phyloP scores from a whole-genome alignment of 2,888 invertebrate genomes.

The Osmoderma eremita region DNA sequence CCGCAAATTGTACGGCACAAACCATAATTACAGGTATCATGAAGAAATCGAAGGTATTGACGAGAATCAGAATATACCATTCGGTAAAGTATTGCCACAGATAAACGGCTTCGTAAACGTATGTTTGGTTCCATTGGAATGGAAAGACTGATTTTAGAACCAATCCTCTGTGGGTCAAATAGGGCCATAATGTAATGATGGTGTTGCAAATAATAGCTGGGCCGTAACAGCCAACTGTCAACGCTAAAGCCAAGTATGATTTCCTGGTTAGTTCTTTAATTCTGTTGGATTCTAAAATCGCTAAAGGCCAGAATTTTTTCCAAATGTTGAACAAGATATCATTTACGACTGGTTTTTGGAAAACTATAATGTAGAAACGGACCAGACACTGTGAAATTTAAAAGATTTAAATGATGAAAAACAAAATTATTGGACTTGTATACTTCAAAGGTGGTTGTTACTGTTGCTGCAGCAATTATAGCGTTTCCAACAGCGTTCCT shows the following conservation, averaged over 20 bases:
- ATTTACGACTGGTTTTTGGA: slow-evolving; percentile 34
- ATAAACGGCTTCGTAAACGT: slow-evolving; percentile 46
- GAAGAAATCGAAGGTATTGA: slow-evolving; percentile 40
- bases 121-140: slow-evolving; percentile 41
- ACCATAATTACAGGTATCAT: slow-evolving; percentile 34
- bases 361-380: slow-evolving; percentile 35
- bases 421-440: no score
- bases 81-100: slow-evolving; percentile 44
- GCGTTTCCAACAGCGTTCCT: slow-evolving; percentile 25
- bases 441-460: slow-evolving; percentile 40
- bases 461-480: slow-evolving; percentile 35
- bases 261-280: slow-evolving; percentile 9
- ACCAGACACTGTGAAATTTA: slow-evolving; percentile 31
- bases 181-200: slow-evolving; percentile 18
- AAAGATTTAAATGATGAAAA: no score
- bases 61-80: slow-evolving; percentile 32
- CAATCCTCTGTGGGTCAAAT: slow-evolving; percentile 22
- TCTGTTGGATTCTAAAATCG: not conserved
- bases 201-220: slow-evolving; percentile 26
- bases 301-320: slow-evolving; percentile 37
- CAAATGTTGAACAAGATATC: slow-evolving; percentile 38
- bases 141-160: slow-evolving; percentile 44
- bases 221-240: slow-evolving; percentile 26
- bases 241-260: slow-evolving; percentile 13
- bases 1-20: slow-evolving; percentile 32